These are phyloP conservation scores for Yponomeuta plumbellus DNA, from an alignment of 2,888 invertebrate species.

Conservation along the genomic window DNA sequence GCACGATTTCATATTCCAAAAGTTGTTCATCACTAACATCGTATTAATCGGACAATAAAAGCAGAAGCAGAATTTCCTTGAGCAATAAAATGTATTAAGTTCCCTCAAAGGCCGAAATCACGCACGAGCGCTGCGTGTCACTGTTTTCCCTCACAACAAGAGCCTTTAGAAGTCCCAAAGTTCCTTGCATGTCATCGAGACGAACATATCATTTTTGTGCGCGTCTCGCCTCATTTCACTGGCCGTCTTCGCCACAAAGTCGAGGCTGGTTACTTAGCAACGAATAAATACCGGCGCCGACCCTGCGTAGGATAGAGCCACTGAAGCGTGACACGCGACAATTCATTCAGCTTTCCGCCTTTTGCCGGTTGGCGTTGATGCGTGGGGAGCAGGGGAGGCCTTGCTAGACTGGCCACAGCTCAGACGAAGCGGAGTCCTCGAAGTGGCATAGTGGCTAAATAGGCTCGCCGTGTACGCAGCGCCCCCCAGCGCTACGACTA, in stretches of 20 bases:
- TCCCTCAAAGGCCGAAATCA: slow-evolving; percentile 34
- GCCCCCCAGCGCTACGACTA: slow-evolving; percentile 68
- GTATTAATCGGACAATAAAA: slow-evolving; percentile 25
- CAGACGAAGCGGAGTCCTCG: slow-evolving; percentile 46
- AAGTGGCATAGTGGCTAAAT: slow-evolving; percentile 66
- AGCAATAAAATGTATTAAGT: slow-evolving; percentile 37
- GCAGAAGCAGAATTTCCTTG: slow-evolving; percentile 29
- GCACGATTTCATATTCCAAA: slow-evolving; percentile 2
- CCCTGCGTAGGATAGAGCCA: slow-evolving; percentile 47
- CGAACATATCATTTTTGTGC: slow-evolving; percentile 58
- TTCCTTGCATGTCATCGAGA: slow-evolving; percentile 45
- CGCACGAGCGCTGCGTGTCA: slow-evolving; percentile 42
- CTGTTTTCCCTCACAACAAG: slow-evolving; percentile 46
- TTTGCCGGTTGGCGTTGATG: slow-evolving; percentile 20
- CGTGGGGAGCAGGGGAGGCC: slow-evolving; percentile 47
- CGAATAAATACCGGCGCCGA: slow-evolving; percentile 57
- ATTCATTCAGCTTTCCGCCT: slow-evolving; percentile 24
- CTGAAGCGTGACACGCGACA: slow-evolving; percentile 43
- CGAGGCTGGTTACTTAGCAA: slow-evolving; percentile 56
- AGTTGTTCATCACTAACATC: slow-evolving; percentile 29
- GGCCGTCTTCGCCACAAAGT: slow-evolving; percentile 55
- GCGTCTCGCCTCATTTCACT: slow-evolving; percentile 60
- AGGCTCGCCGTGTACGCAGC: slow-evolving; percentile 69
- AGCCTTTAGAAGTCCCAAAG: slow-evolving; percentile 37
- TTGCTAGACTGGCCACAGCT: slow-evolving; percentile 41